Evolutionary conservation across 1,140 invertebrate genomes (phyloP), one percentile per base, ranked within the genome.

Genomic region (Megalopta genalis): DNA sequence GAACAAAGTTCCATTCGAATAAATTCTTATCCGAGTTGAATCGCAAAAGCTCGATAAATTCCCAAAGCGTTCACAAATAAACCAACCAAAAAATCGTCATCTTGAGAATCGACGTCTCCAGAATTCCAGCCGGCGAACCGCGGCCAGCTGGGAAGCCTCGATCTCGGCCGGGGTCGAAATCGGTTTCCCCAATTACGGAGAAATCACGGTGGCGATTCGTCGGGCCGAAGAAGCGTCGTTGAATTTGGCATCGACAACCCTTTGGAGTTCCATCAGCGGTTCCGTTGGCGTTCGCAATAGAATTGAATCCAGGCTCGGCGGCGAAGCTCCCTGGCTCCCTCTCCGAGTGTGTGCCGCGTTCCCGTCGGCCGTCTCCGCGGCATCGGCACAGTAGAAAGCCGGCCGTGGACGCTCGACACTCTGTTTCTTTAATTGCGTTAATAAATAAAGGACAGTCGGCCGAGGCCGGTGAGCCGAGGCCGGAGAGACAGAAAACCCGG

Each of bases 391-490:
- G 84, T 83, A 86, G 81, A 86, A 86, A 86, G 84, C 80, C 71
- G 75, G 21, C 75, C 80, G 83, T 75, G 68, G 71, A 86, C 84
- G 81, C 80, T 82, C 64, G 71, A 83, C 81, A 80, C 68, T 82
- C 76, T 77, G 60, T 69, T 72, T 63, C 78, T 81, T 67, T 92
- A 93, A 92, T 93, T 92, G 91, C 92, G 90, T 92, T 92, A 93
- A 92, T 93, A 93, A 93, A 93, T 92, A 91, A 92, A 92, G 89
- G 87, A 90, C 88, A 87, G 88, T 85, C 84, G 66, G 82, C 78
- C 37, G 78, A 27, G 78, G 72, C 65, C 42, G 39, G 67, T 25
- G 71, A 59, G 46, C 37, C 62, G 37, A 32, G 77, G 37, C 39
- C 37, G 14, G 54, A 2, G 57, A 46, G 59, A 54, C 60, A 52